Evolutionary conservation across 2,797 vertebrate species (phyloP).

Genomic region (Catamblyrhynchus diadema): DNA sequence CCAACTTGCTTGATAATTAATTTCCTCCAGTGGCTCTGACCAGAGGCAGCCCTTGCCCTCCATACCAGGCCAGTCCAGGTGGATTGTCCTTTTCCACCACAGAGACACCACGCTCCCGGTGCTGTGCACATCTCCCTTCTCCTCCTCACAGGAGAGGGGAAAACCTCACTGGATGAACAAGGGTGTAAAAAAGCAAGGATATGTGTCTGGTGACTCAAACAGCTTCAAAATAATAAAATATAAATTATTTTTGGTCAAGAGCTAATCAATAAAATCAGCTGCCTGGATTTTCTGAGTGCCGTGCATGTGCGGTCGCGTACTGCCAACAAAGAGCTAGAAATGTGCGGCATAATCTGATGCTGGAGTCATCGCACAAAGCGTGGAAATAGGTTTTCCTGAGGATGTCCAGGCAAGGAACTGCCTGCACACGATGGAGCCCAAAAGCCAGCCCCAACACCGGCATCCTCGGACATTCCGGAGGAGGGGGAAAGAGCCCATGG

Average conservation of each 20-base stretch:
- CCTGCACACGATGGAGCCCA: neutral
- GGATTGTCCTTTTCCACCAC: constrained; percentile 24
- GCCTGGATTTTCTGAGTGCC: neutral
- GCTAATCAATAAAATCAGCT: constrained; percentile 16
- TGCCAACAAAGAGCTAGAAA: constrained; percentile 58
- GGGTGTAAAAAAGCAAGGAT: neutral
- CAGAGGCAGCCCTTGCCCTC: neutral
- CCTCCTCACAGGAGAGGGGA: neutral
- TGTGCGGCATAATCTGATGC: constrained; percentile 25
- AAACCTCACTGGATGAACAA: neutral
- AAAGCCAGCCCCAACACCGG: neutral
- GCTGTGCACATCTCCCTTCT: neutral
- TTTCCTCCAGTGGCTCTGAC: constrained; percentile 13
- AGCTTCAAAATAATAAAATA: neutral
- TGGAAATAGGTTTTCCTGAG: constrained; percentile 48
- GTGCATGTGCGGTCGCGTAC: neutral
- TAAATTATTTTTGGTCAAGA: neutral
- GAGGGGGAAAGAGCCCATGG: neutral
- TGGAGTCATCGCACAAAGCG: constrained; percentile 33
- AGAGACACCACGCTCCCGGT: neutral
- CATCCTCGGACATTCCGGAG: constrained; percentile 22
- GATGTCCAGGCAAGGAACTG: constrained; percentile 31
- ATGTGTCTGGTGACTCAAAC: neutral
- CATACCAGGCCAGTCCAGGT: neutral
- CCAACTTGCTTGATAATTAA: constrained; percentile 4